A percentile compares a stretch with the other conserved stretches of the same genome.
Conservation (phyloP, 2,888 invertebrate species). For the Eustalomyia histrio region DNA sequence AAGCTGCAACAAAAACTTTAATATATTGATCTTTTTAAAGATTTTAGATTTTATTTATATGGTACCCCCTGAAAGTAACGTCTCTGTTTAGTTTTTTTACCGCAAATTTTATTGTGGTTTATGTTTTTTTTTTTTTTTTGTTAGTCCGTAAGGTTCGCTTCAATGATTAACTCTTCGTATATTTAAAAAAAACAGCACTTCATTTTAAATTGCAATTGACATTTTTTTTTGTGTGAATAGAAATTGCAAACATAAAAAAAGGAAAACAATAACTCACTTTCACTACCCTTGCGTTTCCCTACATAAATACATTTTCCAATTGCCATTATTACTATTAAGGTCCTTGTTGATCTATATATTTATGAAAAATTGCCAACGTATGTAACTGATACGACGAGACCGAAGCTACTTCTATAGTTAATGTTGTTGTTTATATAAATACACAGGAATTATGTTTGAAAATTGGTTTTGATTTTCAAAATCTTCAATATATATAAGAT, state of each 20-base stretch:
- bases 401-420: slow-evolving; percentile 23
- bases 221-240: slow-evolving; percentile 46
- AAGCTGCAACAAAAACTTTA: no score
- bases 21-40: no score
- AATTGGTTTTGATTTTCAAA: slow-evolving; percentile 54
- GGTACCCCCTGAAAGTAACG: not conserved
- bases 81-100: slow-evolving; percentile 22
- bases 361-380: slow-evolving; percentile 58
- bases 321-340: slow-evolving; percentile 44
- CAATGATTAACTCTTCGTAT: slow-evolving; percentile 50
- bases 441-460: slow-evolving; percentile 57
- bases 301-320: slow-evolving; percentile 21
- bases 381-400: slow-evolving; percentile 57
- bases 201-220: slow-evolving; percentile 52
- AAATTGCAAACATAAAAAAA: slow-evolving; percentile 37
- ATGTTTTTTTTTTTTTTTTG: no score
- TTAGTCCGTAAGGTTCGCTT: slow-evolving; percentile 1
- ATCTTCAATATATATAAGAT: slow-evolving; percentile 23
- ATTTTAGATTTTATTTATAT: no score
- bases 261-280: slow-evolving; percentile 45
- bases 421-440: slow-evolving; percentile 29
- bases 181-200: slow-evolving; percentile 34
- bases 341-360: slow-evolving; percentile 22
- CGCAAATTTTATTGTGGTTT: slow-evolving; percentile 40
- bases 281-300: slow-evolving; percentile 15